A percentile compares a stretch with the other conserved stretches of the same genome.
These are phyloP conservation scores for Macroramphosus scolopax DNA, from an alignment of 2,797 vertebrate genomes.

Conservation along the genomic window DNA sequence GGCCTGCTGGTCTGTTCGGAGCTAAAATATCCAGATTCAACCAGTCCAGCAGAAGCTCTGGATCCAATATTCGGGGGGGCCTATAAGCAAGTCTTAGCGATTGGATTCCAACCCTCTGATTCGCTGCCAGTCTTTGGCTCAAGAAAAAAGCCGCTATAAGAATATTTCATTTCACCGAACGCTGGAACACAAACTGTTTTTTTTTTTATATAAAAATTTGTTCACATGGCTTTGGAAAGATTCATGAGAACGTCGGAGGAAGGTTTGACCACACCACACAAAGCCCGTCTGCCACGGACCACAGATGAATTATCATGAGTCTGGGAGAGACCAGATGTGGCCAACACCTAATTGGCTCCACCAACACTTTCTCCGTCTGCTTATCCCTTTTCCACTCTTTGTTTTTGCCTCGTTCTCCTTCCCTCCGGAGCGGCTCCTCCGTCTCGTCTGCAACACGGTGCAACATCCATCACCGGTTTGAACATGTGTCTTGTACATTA, in stretches of 20 bases:
- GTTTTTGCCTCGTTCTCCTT: constrained; percentile 14
- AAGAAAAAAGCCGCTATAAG: constrained; percentile 18
- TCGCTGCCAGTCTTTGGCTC: constrained; percentile 35
- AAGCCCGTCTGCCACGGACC: constrained; percentile 53
- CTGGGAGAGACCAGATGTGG: constrained; percentile 57
- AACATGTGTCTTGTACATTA: constrained; percentile 49
- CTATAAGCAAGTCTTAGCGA: constrained; percentile 17
- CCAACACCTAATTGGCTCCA: constrained; percentile 64
- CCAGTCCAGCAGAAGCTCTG: constrained; percentile 37
- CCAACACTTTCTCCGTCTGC: constrained; percentile 27
- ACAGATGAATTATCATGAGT: constrained; percentile 61
- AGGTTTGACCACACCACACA: constrained; percentile 55
- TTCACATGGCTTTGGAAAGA: constrained; percentile 46
- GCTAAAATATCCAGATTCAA: constrained; percentile 50
- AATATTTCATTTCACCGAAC: constrained; percentile 45
- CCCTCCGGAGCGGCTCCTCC: constrained; percentile 7
- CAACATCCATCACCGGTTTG: constrained; percentile 21
- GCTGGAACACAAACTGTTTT: constrained; percentile 21
- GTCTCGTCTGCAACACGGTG: not conserved
- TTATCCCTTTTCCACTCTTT: constrained; percentile 17
- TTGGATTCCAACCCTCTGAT: constrained; percentile 17
- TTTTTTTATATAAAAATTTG: constrained; percentile 32
- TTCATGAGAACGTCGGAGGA: constrained; percentile 53
- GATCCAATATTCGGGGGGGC: constrained; percentile 14
- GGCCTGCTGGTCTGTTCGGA: constrained; percentile 35